Conservation (phyloP, 2,797 vertebrate species). For the Silurus lanzhouensis region DNA sequence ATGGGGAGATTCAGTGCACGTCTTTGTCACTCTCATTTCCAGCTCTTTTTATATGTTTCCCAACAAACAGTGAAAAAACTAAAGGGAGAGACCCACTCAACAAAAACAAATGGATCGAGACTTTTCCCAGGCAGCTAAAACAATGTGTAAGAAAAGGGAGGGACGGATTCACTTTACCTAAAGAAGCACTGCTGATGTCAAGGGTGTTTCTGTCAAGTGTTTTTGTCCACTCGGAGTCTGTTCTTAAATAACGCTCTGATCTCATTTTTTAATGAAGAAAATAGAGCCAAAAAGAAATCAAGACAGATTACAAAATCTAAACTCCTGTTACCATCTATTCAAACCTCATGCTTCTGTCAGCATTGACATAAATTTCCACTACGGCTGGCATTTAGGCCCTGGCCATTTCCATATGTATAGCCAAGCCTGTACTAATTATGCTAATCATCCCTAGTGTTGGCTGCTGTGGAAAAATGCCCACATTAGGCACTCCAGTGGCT, state of each 20-base stretch:
- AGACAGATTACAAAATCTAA: slow-evolving; percentile 61
- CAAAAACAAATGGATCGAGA: slow-evolving; percentile 74
- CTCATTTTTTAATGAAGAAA: slow-evolving; percentile 7
- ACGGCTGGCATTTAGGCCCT: slow-evolving; percentile 91
- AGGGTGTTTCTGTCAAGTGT: slow-evolving; percentile 32
- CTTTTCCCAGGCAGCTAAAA: slow-evolving; percentile 77
- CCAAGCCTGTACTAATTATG: slow-evolving; percentile 96
- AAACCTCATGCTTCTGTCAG: slow-evolving; percentile 88
- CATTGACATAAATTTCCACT: slow-evolving; percentile 93
- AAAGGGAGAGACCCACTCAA: slow-evolving; percentile 68
- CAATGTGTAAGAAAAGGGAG: slow-evolving; percentile 69
- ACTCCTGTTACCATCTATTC: slow-evolving; percentile 88
- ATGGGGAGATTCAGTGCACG: slow-evolving; percentile 67
- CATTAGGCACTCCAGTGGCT: slow-evolving; percentile 96
- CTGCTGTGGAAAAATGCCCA: slow-evolving; percentile 94
- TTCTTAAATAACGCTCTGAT: neutral
- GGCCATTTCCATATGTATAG: slow-evolving; percentile 97
- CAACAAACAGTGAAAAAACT: slow-evolving; percentile 78
- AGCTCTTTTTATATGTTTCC: slow-evolving; percentile 82
- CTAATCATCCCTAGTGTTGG: slow-evolving; percentile 95
- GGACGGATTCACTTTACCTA: slow-evolving; percentile 71
- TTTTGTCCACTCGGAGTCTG: neutral
- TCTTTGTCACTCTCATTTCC: slow-evolving; percentile 73
- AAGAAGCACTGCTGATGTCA: slow-evolving; percentile 65
- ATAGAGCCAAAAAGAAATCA: slow-evolving; percentile 43